Evolutionary conservation across 2,888 invertebrate genomes (phyloP), one percentile per base, ranked within the genome.

Genomic region (Ommatoiulus sabulosus): DNA sequence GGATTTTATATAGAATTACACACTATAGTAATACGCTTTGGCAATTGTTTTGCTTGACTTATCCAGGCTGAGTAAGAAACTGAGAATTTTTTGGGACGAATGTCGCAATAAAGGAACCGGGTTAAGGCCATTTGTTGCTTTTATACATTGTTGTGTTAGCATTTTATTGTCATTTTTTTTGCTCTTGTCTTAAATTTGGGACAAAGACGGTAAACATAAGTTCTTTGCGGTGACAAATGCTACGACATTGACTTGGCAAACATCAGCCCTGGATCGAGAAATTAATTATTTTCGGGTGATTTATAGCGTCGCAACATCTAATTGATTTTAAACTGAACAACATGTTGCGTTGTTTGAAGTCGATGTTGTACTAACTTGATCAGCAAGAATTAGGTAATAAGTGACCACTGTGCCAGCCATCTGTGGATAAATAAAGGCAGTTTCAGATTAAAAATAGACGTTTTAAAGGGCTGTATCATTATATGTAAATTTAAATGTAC

Each of bases 201-300:
- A 35, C 80, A 80, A 12, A 20, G 20, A 80, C 35, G 80, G 80
- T 80, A 80, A 80, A 80, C 72, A 72, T 35, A 80, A 35, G 24
- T 80, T 8, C 80, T 24, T 80, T 72, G 24, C 35, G 35, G 35
- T 63, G 63, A 63, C 63, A 63, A 17, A 63, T 63, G 17, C 10
- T 63, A 63, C 80, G 80, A 80, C 80, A 35, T 80, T 24, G 35
- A 80, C 80, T 24, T 80, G 80, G 80, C 24, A 80, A 80, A 80
- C 35, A 35, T 35, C 3, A 6, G 12, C 7, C 80, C 35, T 6
- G 80, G 24, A 72, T 35, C 1, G 35, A 80, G 80, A 1, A 35
- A 80, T 80, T 80, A 80, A 80, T 80, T 80, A 35, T 80, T 3
- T 35, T 20, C 10, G 24, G 80, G 20, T 80, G 80, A 80, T 80